Evolutionary conservation across 1,140 invertebrate genomes (phyloP), one percentile per base, ranked within the genome.

Genomic region (Musca vetustissima): DNA sequence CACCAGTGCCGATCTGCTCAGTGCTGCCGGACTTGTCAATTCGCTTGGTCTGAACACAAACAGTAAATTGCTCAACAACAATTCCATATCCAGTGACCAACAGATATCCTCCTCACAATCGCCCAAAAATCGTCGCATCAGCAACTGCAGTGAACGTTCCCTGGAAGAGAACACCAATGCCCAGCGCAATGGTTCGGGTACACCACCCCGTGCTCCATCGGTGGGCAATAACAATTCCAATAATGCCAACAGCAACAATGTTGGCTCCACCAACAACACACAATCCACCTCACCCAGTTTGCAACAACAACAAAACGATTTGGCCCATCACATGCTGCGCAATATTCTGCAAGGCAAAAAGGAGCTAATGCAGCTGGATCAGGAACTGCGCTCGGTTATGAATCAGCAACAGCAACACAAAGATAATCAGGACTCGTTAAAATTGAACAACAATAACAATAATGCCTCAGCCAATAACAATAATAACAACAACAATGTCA

Each of bases 281-380:
- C 57, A 11, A 22, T 28, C 49, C 67, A 71, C 19, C 64, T 73
- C 74, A 13, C 75, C 73, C 6, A 72, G 73, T 11, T 69, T 86
- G 85, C 74, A 78, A 69, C 85, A 74, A 72, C 82, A 83, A 74
- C 82, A 87, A 75, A 88, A 90, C 21, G 89, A 91, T 74, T 87
- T 92, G 73, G 91, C 89, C 57, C 90, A 93, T 82, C 90, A 93
- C 81, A 93, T 93, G 88, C 86, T 93, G 66, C 86, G 92, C 43
- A 92, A 93, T 74, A 93, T 94, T 75, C 85, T 93, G 59, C 92
- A 93, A 79, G 91, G 90, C 50, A 93, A 93, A 77, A 91, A 93
- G 80, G 90, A 91, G 71, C 81, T 91, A 32, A 83, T 91, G 77
- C 86, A 89, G 53, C 83, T 90, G 4, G 87, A 89, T 72, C 86